Conservation (phyloP, 2,113 vertebrate genomes). For the Oncorhynchus mykiss region DNA sequence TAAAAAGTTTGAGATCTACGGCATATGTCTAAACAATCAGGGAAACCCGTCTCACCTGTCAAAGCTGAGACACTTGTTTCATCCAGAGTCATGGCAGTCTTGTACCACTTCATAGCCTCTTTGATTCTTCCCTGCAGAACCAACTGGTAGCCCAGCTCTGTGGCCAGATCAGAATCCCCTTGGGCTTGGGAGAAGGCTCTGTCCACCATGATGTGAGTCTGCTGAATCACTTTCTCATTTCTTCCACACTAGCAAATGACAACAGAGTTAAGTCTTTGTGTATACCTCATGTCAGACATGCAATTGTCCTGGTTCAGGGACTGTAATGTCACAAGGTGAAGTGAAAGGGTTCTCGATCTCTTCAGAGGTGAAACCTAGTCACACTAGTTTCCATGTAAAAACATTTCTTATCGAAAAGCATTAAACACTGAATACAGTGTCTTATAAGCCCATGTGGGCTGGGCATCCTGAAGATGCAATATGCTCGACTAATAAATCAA, state of each 20-base stretch:
- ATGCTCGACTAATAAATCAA: too few species aligned
- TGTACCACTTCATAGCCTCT: constrained; percentile 90
- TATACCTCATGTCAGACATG: too few species aligned
- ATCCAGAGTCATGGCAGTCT: constrained; percentile 86
- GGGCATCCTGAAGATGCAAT: too few species aligned
- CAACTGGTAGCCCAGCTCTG: constrained; percentile 92
- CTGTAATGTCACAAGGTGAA: neutral
- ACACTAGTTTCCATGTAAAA: neutral
- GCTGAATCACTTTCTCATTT: constrained; percentile 85
- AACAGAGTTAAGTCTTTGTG: too few species aligned
- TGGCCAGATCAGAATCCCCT: constrained; percentile 84
- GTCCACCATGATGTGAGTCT: constrained; percentile 83
- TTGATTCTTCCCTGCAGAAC: constrained; percentile 85
- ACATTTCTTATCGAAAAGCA: neutral
- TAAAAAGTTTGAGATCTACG: too few species aligned
- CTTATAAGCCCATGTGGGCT: too few species aligned
- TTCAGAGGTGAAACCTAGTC: too few species aligned
- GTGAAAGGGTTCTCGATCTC: neutral
- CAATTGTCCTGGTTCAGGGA: too few species aligned
- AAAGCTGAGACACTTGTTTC: constrained; percentile 86
- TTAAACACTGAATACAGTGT: neutral
- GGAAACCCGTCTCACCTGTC: constrained; percentile 72
- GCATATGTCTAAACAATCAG: too few species aligned
- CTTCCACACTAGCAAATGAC: constrained; percentile 84
- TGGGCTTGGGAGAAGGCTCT: constrained; percentile 78